These are phyloP conservation scores for Habroteleia sp. DNA, from an alignment of 2,888 invertebrate genomes.

Conservation along the genomic window DNA sequence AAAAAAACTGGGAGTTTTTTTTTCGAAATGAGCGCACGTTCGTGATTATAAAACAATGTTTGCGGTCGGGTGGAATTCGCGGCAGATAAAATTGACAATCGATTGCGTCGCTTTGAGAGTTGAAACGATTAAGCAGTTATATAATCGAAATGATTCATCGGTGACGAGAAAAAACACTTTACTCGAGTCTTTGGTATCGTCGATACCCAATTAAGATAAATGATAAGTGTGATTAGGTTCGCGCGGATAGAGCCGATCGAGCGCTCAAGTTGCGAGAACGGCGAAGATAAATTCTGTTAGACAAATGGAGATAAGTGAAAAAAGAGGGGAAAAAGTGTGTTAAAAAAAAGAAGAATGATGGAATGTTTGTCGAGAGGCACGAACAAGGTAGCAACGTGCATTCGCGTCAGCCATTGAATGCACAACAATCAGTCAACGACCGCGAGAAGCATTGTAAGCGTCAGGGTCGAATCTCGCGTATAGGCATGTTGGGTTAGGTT, in stretches of 20 bases:
- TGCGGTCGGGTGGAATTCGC: no score
- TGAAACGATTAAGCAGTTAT: no score
- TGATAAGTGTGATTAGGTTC: not conserved
- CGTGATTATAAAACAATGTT: no score
- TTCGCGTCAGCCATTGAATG: conserved; percentile 70
- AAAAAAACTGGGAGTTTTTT: no score
- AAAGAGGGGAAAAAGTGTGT: conserved; percentile 5
- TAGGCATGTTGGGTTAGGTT: conserved; percentile 75
- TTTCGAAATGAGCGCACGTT: no score
- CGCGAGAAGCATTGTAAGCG: conserved; percentile 69
- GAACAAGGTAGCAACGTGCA: conserved; percentile 59
- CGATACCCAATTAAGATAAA: conserved; percentile 9
- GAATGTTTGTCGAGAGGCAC: conserved; percentile 42
- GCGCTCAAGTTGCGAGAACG: not conserved
- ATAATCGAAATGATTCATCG: no score
- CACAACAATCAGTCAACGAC: conserved; percentile 78
- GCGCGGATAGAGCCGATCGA: not conserved
- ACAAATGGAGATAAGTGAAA: not conserved
- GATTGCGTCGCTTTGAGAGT: no score
- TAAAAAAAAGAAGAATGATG: conserved; percentile 16
- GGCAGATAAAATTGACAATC: no score
- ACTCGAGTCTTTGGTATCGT: not conserved
- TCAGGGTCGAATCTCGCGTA: conserved; percentile 75
- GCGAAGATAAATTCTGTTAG: not conserved
- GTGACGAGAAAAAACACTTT: conserved; percentile 9